A percentile compares a stretch with the other conserved stretches of the same genome.
Evolutionary conservation across 2,888 invertebrate species (phyloP).

Genomic region (Lamproptera curius): DNA sequence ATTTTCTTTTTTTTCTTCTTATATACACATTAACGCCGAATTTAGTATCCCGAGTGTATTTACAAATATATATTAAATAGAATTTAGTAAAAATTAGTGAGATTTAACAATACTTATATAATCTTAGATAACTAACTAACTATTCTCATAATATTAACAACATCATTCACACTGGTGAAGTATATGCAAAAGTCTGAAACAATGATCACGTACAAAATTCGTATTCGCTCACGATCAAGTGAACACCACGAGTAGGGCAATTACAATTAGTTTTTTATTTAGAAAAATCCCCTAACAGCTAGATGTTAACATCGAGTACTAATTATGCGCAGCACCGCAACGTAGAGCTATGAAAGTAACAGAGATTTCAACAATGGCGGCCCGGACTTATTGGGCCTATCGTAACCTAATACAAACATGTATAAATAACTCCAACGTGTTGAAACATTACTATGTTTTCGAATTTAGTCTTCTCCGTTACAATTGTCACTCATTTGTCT

Average conservation of each 20-base stretch:
- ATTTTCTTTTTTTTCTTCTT: conserved; percentile 58
- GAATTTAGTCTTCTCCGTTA: conserved; percentile 77
- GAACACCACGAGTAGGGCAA: conserved; percentile 49
- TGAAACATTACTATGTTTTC: conserved; percentile 72
- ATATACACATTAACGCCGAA: conserved; percentile 78
- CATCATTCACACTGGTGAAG: conserved; percentile 71
- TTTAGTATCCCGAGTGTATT: conserved; percentile 78
- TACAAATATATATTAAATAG: conserved; percentile 79
- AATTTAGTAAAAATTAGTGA: conserved; percentile 79
- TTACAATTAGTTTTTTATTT: conserved; percentile 37
- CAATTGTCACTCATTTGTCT: conserved; percentile 70
- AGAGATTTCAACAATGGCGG: conserved; percentile 40
- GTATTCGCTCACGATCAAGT: conserved; percentile 49
- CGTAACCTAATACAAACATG: conserved; percentile 57
- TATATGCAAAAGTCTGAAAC: conserved; percentile 55
- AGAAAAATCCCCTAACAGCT: conserved; percentile 38
- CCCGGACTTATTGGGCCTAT: conserved; percentile 26
- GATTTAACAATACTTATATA: conserved; percentile 75
- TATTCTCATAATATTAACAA: conserved; percentile 75
- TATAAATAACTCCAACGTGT: conserved; percentile 67
- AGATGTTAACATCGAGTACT: conserved; percentile 40
- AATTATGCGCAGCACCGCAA: conserved; percentile 34
- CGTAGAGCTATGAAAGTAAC: conserved; percentile 40
- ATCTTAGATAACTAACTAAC: conserved; percentile 60
- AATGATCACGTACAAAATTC: conserved; percentile 58